phyloP scores from a whole-genome alignment of 2,888 invertebrate species.

The Neria commutata region DNA sequence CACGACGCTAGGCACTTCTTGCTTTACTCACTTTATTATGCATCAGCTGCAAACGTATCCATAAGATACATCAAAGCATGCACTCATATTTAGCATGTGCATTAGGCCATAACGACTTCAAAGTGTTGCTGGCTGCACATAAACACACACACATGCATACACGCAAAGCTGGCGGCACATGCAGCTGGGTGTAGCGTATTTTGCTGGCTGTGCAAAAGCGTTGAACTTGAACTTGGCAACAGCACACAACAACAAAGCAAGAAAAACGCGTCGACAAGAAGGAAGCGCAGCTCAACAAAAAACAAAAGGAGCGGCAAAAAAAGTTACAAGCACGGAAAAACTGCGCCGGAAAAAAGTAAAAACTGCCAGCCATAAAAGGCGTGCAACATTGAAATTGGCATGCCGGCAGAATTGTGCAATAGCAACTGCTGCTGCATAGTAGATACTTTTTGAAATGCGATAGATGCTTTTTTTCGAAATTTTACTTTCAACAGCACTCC shows the following conservation, averaged over 20 bases:
- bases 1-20: too few species aligned
- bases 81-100: not conserved
- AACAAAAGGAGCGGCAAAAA: not conserved
- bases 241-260: slow-evolving; percentile 13
- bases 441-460: too few species aligned
- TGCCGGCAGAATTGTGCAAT: not conserved
- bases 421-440: not conserved
- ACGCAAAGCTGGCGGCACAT: not conserved
- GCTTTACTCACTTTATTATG: too few species aligned
- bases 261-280: slow-evolving; percentile 12
- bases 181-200: too few species aligned
- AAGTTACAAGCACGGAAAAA: not conserved
- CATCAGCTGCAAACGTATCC: too few species aligned
- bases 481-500: too few species aligned
- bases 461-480: too few species aligned
- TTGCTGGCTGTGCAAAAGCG: too few species aligned
- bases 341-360: not conserved
- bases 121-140: not conserved
- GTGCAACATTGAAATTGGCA: not conserved
- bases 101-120: too few species aligned
- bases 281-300: slow-evolving; percentile 14
- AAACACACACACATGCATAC: not conserved
- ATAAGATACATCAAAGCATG: too few species aligned
- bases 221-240: slow-evolving; percentile 40
- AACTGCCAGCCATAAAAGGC: slow-evolving; percentile 14